These are phyloP conservation scores for Watsonalla cultraria DNA, from an alignment of 2,888 invertebrate species.

Conservation along the genomic window DNA sequence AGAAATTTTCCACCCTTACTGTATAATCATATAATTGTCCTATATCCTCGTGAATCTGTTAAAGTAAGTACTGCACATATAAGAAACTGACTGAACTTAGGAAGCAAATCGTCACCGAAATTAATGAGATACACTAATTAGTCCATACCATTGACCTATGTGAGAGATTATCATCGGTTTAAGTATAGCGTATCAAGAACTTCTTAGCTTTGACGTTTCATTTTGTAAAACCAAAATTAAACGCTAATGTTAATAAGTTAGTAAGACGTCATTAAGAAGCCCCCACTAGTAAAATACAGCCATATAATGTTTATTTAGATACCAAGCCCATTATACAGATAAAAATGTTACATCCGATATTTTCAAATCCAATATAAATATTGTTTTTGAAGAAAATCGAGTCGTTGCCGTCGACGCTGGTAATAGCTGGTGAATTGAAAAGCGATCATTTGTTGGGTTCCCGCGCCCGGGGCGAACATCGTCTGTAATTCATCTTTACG, in stretches of 20 bases:
- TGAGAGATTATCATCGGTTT: background rate
- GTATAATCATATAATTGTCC: too few relatives aligned
- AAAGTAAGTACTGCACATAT: too few relatives aligned
- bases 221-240: too few relatives aligned
- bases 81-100: too few relatives aligned
- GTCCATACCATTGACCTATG: background rate
- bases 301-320: slow-evolving; percentile 28
- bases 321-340: slow-evolving; percentile 30
- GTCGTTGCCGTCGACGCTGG: slow-evolving; percentile 25
- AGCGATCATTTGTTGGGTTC: slow-evolving; percentile 32
- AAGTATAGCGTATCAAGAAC: too few relatives aligned
- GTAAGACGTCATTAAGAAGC: too few relatives aligned
- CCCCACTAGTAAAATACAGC: background rate
- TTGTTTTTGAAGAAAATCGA: slow-evolving; percentile 29
- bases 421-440: slow-evolving; percentile 56
- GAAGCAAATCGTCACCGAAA: too few relatives aligned
- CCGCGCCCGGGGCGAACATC: slow-evolving; percentile 27
- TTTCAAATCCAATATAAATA: slow-evolving; percentile 32
- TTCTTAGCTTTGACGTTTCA: too few relatives aligned
- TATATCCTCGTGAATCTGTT: too few relatives aligned
- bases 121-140: too few relatives aligned
- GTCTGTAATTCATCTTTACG: slow-evolving; percentile 40
- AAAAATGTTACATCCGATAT: slow-evolving; percentile 37
- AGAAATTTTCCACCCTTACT: too few relatives aligned
- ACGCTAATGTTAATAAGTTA: too few relatives aligned